A percentile compares a stretch with the other conserved stretches of the same genome.
phyloP scores from a whole-genome alignment of 2,797 vertebrate genomes.

The Pipistrellus kuhlii region DNA sequence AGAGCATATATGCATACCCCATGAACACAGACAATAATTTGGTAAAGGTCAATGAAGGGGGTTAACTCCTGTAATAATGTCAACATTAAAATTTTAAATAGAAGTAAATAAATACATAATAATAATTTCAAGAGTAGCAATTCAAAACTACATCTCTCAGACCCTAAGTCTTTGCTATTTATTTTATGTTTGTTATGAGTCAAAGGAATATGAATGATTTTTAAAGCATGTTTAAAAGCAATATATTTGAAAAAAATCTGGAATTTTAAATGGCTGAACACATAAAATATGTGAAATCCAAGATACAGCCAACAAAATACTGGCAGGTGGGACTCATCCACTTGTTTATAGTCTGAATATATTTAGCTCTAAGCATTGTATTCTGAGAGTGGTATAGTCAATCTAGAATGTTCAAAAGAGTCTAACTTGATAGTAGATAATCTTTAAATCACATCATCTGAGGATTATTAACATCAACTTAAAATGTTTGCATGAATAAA shows the following conservation, averaged over 20 bases:
- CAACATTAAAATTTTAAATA: no score
- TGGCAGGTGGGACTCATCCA: background rate
- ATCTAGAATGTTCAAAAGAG: background rate
- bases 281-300: background rate
- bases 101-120: no score
- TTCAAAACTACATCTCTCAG: background rate
- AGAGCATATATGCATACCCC: no score
- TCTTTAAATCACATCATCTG: background rate
- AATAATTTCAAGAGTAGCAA: no score
- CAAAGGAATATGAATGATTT: background rate
- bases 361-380: background rate
- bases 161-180: background rate
- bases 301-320: background rate
- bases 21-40: no score
- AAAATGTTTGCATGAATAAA: background rate
- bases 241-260: background rate
- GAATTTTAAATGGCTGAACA: background rate
- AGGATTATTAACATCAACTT: background rate
- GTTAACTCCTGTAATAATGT: no score
- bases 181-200: background rate
- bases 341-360: background rate
- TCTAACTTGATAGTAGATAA: background rate
- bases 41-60: no score
- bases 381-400: background rate
- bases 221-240: background rate